Evolutionary conservation across 1,140 invertebrate species (phyloP).

Genomic region (Drosophila ambigua): DNA sequence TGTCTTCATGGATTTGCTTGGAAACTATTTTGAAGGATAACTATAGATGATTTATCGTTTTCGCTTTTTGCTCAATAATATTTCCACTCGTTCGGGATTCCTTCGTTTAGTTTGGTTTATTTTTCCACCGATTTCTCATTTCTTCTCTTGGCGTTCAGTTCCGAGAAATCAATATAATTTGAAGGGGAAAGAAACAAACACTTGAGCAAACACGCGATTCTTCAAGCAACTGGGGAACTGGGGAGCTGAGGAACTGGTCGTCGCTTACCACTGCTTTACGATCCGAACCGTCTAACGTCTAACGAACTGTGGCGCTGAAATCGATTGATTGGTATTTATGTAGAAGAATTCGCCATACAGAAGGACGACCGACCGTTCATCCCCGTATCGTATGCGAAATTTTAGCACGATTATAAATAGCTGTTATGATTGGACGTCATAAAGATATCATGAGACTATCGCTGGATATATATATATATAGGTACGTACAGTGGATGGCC

Average conservation of each 20-base stretch:
- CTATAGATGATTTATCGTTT: too few species aligned
- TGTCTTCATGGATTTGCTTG: too few species aligned
- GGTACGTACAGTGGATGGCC: neutral
- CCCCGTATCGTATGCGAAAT: conserved; percentile 24
- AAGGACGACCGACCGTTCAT: neutral
- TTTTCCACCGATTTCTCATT: neutral
- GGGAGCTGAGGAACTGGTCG: neutral
- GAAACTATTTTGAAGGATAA: too few species aligned
- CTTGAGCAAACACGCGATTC: conserved; percentile 8
- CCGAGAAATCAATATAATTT: conserved; percentile 10
- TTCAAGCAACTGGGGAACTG: too few species aligned
- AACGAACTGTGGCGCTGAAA: conserved; percentile 47
- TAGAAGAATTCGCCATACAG: conserved; percentile 4
- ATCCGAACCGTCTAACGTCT: conserved; percentile 38
- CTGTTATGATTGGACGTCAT: conserved; percentile 32
- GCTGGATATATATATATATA: too few species aligned
- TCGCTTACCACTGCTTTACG: conserved; percentile 61
- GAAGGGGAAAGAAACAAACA: conserved; percentile 14
- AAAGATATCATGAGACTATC: conserved; percentile 52
- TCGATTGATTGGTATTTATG: conserved; percentile 31
- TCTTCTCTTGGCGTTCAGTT: conserved; percentile 2
- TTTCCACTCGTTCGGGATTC: too few species aligned
- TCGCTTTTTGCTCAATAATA: too few species aligned
- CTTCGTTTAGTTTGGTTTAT: too few species aligned
- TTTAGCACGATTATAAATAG: conserved; percentile 34